Evolutionary conservation across 2,113 vertebrate species (phyloP).

Genomic region (Entomyzon cyanotis): DNA sequence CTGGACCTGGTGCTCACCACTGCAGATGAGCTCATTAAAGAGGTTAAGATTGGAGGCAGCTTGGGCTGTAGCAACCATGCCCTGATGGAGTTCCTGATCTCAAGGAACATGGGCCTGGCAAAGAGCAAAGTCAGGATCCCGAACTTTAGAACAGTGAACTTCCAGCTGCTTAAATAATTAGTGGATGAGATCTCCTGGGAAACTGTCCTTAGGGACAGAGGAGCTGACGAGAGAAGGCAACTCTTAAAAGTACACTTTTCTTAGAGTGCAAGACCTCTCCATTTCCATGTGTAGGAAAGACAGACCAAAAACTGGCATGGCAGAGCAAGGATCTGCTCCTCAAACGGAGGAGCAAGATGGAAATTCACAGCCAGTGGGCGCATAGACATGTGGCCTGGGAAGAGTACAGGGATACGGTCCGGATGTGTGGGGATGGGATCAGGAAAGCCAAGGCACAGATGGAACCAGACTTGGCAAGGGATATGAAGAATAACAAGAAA

Average conservation of each 20-base stretch:
- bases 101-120: background rate
- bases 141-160: background rate
- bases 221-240: background rate
- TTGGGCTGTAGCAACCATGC: background rate
- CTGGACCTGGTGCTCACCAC: background rate
- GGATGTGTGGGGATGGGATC: background rate
- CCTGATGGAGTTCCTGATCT: background rate
- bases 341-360: background rate
- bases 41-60: background rate
- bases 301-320: background rate
- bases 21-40: background rate
- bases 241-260: background rate
- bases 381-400: background rate
- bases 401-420: background rate
- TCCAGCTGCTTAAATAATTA: background rate
- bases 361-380: background rate
- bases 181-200: background rate
- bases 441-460: background rate
- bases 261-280: background rate
- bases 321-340: background rate
- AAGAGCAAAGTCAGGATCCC: background rate
- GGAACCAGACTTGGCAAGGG: background rate
- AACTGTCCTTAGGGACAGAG: background rate
- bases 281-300: background rate
- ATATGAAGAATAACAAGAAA: background rate